Evolutionary conservation across 2,888 invertebrate species (phyloP).

Genomic region (Portevinia maculata): DNA sequence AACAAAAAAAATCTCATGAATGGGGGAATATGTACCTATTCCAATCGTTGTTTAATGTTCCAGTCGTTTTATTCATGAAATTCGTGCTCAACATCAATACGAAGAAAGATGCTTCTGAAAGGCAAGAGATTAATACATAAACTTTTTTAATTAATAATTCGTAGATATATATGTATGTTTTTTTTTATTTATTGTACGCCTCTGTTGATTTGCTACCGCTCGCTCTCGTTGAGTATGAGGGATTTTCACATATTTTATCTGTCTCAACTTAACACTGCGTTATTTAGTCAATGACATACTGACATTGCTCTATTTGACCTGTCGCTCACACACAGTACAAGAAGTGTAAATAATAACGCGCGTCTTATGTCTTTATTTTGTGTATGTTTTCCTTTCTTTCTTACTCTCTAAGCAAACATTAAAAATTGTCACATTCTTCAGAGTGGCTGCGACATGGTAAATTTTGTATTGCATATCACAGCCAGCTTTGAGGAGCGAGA

Average conservation of each 20-base stretch:
- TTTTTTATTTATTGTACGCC: slow-evolving; percentile 11
- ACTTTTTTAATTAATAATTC: no score
- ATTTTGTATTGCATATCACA: slow-evolving; percentile 91
- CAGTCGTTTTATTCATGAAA: slow-evolving; percentile 34
- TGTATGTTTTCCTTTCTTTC: slow-evolving; percentile 3
- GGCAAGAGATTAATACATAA: slow-evolving; percentile 28
- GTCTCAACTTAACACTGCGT: slow-evolving; percentile 31
- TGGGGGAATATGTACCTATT: slow-evolving; percentile 48
- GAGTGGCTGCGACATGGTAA: slow-evolving; percentile 94
- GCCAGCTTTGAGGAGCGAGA: slow-evolving; percentile 98
- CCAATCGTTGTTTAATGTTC: slow-evolving; percentile 26
- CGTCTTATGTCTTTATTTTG: slow-evolving; percentile 20
- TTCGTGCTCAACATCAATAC: slow-evolving; percentile 38
- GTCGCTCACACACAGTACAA: slow-evolving; percentile 5
- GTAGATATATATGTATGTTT: slow-evolving; percentile 1
- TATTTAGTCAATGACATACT: slow-evolving; percentile 58
- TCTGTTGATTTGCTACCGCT: slow-evolving; percentile 27
- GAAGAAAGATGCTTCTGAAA: slow-evolving; percentile 38
- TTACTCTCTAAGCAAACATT: slow-evolving; percentile 25
- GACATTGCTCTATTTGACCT: slow-evolving; percentile 52
- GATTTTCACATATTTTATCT: slow-evolving; percentile 61
- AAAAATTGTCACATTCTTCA: slow-evolving; percentile 87
- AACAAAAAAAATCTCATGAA: slow-evolving; percentile 44
- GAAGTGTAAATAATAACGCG: slow-evolving; percentile 4
- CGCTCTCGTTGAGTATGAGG: slow-evolving; percentile 39